Percentiles rank a stretch among this genome's conserved stretches.
These are phyloP conservation scores for Temnothorax longispinosus DNA, from an alignment of 1,140 invertebrate genomes.

Conservation along the genomic window DNA sequence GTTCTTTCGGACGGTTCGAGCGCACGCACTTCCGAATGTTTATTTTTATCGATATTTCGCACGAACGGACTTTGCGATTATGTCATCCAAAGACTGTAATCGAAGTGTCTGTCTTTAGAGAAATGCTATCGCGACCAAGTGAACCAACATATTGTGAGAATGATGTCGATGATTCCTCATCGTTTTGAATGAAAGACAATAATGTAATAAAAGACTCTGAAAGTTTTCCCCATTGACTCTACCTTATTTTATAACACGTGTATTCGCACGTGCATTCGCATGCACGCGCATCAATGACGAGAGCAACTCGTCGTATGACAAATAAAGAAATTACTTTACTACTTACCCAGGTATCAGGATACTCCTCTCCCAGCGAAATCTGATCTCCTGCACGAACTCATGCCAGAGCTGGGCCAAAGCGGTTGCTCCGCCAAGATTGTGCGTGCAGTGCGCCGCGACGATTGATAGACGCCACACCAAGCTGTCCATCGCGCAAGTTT, in stretches of 20 bases:
- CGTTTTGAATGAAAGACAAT: not conserved
- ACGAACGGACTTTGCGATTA: constrained; percentile 12
- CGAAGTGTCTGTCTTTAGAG: constrained; percentile 15
- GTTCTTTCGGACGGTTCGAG: constrained; percentile 2
- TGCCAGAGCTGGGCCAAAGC: constrained; percentile 97
- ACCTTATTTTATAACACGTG: constrained; percentile 29
- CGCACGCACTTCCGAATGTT: constrained; percentile 6
- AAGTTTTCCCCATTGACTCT: not conserved
- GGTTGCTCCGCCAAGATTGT: constrained; percentile 91
- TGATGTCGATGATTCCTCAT: not conserved
- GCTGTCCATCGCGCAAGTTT: constrained; percentile 92
- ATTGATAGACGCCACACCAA: constrained; percentile 94
- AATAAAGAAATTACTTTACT: constrained; percentile 61
- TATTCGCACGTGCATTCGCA: not conserved
- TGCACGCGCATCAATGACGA: not conserved
- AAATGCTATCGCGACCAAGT: constrained; percentile 8
- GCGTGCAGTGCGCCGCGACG: constrained; percentile 91
- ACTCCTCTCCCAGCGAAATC: constrained; percentile 95
- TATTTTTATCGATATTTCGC: constrained; percentile 14
- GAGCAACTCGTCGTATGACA: not conserved
- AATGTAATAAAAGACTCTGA: not conserved
- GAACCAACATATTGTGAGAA: constrained; percentile 19
- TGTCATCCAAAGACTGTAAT: constrained; percentile 38
- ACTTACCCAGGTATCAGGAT: constrained; percentile 94
- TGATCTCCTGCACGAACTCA: constrained; percentile 95